Percentiles rank a stretch among this genome's conserved stretches.
Conservation (phyloP, 2,113 vertebrate species). For the Urocynchramus pylzowi region DNA sequence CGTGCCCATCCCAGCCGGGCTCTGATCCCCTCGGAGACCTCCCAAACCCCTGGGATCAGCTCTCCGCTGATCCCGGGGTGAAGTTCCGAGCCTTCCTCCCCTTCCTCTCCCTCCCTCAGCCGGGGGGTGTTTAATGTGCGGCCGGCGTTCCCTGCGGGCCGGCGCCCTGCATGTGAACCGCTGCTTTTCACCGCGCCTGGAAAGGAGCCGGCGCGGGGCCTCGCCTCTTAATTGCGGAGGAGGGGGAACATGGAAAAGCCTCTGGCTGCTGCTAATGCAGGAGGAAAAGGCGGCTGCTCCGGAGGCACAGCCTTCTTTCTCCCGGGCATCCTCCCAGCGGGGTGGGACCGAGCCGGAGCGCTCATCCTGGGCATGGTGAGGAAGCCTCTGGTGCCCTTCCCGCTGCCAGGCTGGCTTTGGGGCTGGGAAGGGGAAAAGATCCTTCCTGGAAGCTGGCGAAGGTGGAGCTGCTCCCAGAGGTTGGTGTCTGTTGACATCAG, state of each 20-base stretch:
- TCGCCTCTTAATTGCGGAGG: not conserved
- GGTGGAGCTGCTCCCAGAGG: not conserved
- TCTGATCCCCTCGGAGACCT: not conserved
- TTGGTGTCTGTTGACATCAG: not conserved
- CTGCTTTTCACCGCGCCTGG: not conserved
- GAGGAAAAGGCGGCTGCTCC: not conserved
- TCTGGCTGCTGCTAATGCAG: not conserved
- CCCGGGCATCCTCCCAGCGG: not conserved
- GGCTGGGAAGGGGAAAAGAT: not conserved
- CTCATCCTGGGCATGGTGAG: not conserved
- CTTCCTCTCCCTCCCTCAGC: not conserved
- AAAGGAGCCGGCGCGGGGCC: not conserved
- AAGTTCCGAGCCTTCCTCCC: not conserved
- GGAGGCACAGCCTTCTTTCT: not conserved
- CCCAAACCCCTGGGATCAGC: not conserved
- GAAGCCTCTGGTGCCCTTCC: not conserved
- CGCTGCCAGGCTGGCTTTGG: not conserved
- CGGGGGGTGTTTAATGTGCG: not conserved
- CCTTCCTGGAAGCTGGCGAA: not conserved
- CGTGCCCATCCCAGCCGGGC: not conserved
- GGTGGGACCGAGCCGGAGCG: not conserved
- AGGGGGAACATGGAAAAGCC: conserved; percentile 2
- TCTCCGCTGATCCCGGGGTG: fast-evolving
- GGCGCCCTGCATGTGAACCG: not conserved
- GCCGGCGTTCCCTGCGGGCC: not conserved